phyloP scores from a whole-genome alignment of 2,113 vertebrate genomes.

The Alosa alosa region DNA sequence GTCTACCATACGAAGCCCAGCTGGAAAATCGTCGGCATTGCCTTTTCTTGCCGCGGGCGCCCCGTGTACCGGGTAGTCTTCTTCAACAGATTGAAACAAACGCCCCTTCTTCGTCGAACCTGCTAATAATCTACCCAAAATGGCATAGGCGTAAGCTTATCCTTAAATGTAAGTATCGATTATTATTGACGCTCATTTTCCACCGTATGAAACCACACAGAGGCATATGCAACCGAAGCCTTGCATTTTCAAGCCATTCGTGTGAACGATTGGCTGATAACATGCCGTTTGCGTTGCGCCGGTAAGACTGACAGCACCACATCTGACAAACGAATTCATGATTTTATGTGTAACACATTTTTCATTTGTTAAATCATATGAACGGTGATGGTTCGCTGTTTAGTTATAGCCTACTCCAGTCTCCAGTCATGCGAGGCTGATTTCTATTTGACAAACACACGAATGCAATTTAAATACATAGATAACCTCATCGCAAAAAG shows the following conservation, averaged over 20 bases:
- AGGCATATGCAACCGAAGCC: constrained; percentile 20
- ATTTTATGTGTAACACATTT: background rate
- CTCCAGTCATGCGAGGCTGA: background rate
- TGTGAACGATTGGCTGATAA: constrained; percentile 10
- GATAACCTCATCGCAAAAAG: background rate
- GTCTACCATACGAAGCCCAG: constrained; percentile 48
- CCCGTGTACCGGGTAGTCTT: constrained; percentile 42
- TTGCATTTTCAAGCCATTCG: background rate
- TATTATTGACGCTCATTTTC: constrained; percentile 27
- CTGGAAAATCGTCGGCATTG: constrained; percentile 45
- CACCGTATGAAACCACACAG: background rate
- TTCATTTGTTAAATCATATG: constrained; percentile 31
- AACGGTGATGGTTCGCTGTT: background rate
- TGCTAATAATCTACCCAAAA: constrained; percentile 44
- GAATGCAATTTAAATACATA: constrained; percentile 4
- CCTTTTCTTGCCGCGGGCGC: constrained; percentile 37
- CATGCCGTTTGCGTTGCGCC: constrained; percentile 7
- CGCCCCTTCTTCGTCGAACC: constrained; percentile 43
- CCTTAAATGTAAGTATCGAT: constrained; percentile 65
- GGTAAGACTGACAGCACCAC: background rate
- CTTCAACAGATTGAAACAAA: constrained; percentile 45
- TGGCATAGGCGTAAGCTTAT: constrained; percentile 47
- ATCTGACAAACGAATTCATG: background rate
- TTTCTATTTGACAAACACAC: constrained; percentile 5
- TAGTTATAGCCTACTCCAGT: background rate